Evolutionary conservation across 1,140 invertebrate species (phyloP).

Genomic region (Hesperophylax magnus): DNA sequence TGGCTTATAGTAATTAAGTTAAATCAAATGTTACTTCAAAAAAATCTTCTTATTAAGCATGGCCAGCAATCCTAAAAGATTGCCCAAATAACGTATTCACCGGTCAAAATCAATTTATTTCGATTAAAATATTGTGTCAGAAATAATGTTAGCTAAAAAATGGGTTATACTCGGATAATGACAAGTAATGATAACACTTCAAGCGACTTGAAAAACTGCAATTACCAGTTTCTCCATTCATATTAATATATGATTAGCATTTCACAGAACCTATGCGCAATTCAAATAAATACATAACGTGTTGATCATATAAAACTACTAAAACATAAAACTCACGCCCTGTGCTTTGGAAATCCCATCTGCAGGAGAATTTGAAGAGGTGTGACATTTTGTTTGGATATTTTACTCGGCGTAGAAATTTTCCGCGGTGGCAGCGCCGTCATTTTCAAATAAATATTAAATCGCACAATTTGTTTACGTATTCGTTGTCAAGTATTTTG

Average conservation of each 20-base stretch:
- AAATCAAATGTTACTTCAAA: too few species aligned
- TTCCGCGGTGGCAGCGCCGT: slow-evolving; percentile 42
- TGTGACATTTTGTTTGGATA: slow-evolving; percentile 80
- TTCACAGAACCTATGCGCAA: slow-evolving; percentile 34
- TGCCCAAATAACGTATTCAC: too few species aligned
- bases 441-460: slow-evolving; percentile 45
- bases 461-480: slow-evolving; percentile 49
- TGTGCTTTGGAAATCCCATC: slow-evolving; percentile 89
- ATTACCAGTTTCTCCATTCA: neutral
- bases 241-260: neutral
- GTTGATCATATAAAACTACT: slow-evolving; percentile 27
- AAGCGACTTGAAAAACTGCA: too few species aligned
- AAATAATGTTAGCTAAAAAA: too few species aligned
- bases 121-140: too few species aligned
- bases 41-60: too few species aligned
- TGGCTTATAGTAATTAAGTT: too few species aligned
- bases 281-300: slow-evolving; percentile 27
- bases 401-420: slow-evolving; percentile 71
- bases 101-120: too few species aligned
- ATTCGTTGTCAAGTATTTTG: slow-evolving; percentile 43
- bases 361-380: slow-evolving; percentile 86
- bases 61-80: too few species aligned
- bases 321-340: slow-evolving; percentile 77
- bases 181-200: too few species aligned
- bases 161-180: too few species aligned